These are phyloP conservation scores for Anoplius nigerrimus DNA, from an alignment of 2,888 invertebrate genomes.

Conservation along the genomic window DNA sequence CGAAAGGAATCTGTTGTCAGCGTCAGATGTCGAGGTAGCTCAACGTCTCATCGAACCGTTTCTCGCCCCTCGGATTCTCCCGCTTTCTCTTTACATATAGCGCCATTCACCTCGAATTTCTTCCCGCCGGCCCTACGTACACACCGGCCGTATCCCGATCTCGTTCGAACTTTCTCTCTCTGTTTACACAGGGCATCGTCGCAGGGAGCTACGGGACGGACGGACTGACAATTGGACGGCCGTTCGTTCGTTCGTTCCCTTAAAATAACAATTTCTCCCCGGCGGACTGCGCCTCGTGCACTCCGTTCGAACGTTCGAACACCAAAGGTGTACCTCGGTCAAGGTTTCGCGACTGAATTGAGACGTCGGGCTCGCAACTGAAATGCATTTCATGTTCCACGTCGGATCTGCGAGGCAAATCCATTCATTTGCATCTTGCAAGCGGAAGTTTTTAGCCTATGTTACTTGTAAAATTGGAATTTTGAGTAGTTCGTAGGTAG, in stretches of 20 bases:
- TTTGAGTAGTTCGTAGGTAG: too few relatives aligned
- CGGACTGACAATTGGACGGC: slow-evolving; percentile 55
- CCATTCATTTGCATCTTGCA: too few relatives aligned
- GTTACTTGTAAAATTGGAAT: too few relatives aligned
- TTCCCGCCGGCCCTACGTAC: slow-evolving; percentile 35
- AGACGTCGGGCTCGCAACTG: too few relatives aligned
- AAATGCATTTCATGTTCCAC: too few relatives aligned
- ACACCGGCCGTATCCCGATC: slow-evolving; percentile 57
- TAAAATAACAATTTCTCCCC: slow-evolving; percentile 68
- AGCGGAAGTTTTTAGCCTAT: too few relatives aligned
- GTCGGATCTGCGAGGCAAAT: too few relatives aligned
- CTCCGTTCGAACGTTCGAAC: slow-evolving; percentile 1
- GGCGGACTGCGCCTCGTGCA: slow-evolving; percentile 15
- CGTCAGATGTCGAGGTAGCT: too few relatives aligned
- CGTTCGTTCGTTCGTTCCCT: slow-evolving; percentile 54
- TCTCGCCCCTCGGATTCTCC: background rate
- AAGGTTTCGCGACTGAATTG: too few relatives aligned
- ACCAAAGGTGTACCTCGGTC: too few relatives aligned
- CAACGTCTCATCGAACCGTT: background rate
- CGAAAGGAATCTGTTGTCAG: too few relatives aligned
- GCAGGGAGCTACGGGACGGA: slow-evolving; percentile 60
- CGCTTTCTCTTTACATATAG: slow-evolving; percentile 40
- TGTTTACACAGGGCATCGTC: slow-evolving; percentile 67
- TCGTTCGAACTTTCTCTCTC: slow-evolving; percentile 56
- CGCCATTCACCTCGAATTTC: slow-evolving; percentile 5